Evolutionary conservation across 2,113 vertebrate species (phyloP).

Genomic region (Dascyllus trimaculatus): DNA sequence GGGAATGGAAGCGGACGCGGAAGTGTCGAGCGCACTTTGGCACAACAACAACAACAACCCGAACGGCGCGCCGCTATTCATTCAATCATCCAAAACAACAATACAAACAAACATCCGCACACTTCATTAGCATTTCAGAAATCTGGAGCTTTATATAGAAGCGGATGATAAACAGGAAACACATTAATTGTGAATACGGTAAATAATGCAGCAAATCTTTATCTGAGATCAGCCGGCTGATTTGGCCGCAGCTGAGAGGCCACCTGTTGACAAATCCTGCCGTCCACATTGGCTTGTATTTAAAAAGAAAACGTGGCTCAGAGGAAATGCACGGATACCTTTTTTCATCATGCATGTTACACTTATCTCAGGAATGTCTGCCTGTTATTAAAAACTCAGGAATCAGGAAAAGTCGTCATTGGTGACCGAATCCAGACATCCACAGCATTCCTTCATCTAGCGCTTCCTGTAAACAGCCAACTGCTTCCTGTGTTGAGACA

Average conservation of each 20-base stretch:
- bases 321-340: constrained; percentile 42
- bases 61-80: constrained; percentile 37
- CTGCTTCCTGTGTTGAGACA: constrained; percentile 79
- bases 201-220: constrained; percentile 70
- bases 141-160: constrained; percentile 69
- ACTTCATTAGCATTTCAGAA: constrained; percentile 72
- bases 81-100: constrained; percentile 70
- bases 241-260: constrained; percentile 63
- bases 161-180: constrained; percentile 83
- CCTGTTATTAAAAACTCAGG: constrained; percentile 70
- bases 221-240: constrained; percentile 53
- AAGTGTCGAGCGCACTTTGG: constrained; percentile 28
- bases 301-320: constrained; percentile 30
- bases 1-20: constrained; percentile 47
- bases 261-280: constrained; percentile 75
- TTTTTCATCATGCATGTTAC: constrained; percentile 42
- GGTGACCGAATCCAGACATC: constrained; percentile 54
- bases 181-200: constrained; percentile 73
- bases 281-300: constrained; percentile 24
- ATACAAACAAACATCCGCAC: constrained; percentile 82
- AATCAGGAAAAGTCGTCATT: constrained; percentile 79
- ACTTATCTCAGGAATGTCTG: constrained; percentile 70
- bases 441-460: constrained; percentile 76
- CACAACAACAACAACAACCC: constrained; percentile 55
- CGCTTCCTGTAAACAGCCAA: constrained; percentile 87